Base-by-base conservation (phyloP, 2,888 invertebrate species). In the Agonopterix subpropinquella region DNA sequence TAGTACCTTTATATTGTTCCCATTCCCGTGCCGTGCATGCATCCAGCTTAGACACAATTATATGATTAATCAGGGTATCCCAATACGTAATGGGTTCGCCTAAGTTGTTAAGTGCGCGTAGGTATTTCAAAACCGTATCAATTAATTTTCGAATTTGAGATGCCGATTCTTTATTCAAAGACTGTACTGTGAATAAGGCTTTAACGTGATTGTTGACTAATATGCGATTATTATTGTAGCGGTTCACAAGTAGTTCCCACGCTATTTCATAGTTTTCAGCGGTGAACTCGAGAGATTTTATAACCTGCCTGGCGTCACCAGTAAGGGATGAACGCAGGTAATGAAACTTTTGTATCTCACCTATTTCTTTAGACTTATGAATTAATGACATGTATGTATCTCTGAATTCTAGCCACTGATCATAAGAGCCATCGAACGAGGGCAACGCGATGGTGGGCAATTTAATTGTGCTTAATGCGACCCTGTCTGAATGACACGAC, bases 41-140 rank as follows among this genome's bases (percentile, higher is more conserved):
- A 51, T 66, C 65, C 11, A 66, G 44, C 50, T 62, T 65, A 5
- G 52, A 52, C 5, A 55, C 53, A 8, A 62, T 51, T 9, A 62
- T 47, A 37, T 54, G 55, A 44, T 60, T 57, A 15, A 62, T 51
- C 10, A 62, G 43, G 5, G 55, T 53, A 36, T 60, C 61, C 59
- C 60, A 65, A 7, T 51, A 47, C 9, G 58, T 56, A 1, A 51
- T 52, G 0, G 62, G 61, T 44, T 58, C 56, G 8, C 53, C 50
- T 18, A 61, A 45, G 18, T n/a, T n/a, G n/a, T n/a, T n/a, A n/a
- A n/a, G n/a, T n/a, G n/a, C n/a, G n/a, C n/a, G n/a, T n/a, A n/a
- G n/a, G n/a, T n/a, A n/a, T n/a, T n/a, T n/a, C n/a, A n/a, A n/a
- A n/a, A n/a, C n/a, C n/a, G n/a, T n/a, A n/a, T n/a, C n/a, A n/a